Evolutionary conservation across 2,888 invertebrate genomes (phyloP), one percentile per base, ranked within the genome.

Genomic region (Ormyrus thymus): DNA sequence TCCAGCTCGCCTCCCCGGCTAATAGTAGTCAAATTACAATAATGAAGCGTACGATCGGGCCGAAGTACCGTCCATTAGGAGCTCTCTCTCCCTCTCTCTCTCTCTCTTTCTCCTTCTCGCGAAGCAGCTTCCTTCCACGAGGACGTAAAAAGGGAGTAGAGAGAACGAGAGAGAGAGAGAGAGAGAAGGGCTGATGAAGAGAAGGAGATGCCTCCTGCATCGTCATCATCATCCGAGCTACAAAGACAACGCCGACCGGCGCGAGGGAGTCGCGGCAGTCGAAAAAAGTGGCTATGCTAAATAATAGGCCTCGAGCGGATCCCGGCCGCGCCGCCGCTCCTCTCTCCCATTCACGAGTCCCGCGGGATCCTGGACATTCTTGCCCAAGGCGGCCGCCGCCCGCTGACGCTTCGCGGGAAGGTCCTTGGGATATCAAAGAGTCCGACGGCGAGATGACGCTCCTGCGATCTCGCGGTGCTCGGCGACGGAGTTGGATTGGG

Each of bases 211-310:
- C 80, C 76, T 72, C 81, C 51, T 81, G 90, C 90, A 89, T 84
- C 87, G 90, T 90, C 90, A 89, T 89, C 88, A 90, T 90, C 90
- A 89, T 88, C 84, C 85, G 86, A 83, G 82, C 82, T 87, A 89
- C 89, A 90, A 90, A 89, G 90, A 88, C 87, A 88, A 85, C 85
- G 87, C 86, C 87, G 88, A 87, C 86, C 85, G 84, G 59, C 66
- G 58, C 65, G 80, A 78, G 79, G 89, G 88, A 81, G 79, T 69
- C 78, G 29, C 29, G 78, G 89, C 79, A 88, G 84, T 77, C 84
- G 83, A 86, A 88, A 88, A 89, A 88, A 89, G 88, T 87, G 87
- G 87, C 89, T 89, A 89, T 88, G 89, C 88, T 88, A 89, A 90
- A 89, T 89, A 89, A 90, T 88, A 89, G 88, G 88, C 86, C 86